Base-by-base conservation (phyloP, 2,888 invertebrate genomes). In the Ceraclea dissimilis region DNA sequence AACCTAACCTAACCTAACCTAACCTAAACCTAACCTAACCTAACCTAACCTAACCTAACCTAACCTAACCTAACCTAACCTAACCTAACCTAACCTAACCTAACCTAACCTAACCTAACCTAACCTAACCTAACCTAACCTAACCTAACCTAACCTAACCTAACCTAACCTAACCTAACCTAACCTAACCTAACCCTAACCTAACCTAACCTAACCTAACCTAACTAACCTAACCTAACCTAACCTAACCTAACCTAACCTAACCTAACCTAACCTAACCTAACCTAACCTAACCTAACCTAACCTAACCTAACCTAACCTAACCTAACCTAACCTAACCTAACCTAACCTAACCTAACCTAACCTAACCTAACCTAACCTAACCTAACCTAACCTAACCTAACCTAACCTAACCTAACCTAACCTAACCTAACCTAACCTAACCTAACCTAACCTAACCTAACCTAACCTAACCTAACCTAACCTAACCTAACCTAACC, bases 191-290 rank as follows among this genome's bases (percentile, higher is more conserved):
- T 51, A 63, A 61, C 60, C 61, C 59, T 58, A 61, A 59, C 60
- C 58, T 59, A 60, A 56, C 52, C 31, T 39, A 62, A 4, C 26
- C 10, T 6, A 26, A 4, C 58, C 59, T 58, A 62, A 60, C 60
- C 57, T 59, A 62, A 58, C 60, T 60, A 62, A 60, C 62, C 60
- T 60, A 62, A 62, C 60, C 51, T 51, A 52, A 52, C 51, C 61
- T 58, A 48, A 63, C 54, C 60, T 57, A 46, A 51, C 51, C 51
- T 51, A 51, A 51, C 51, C 51, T 51, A 51, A 51, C 57, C 54
- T 60, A 49, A 62, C 56, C 58, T 59, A 57, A 63, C 63, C 63
- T 26, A 59, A 57, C 62, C 63, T 63, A 57, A 54, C 59, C 47
- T 20, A 16, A 26, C 26, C 26, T 26, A 47, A 47, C 47, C 47